Base-by-base conservation (phyloP, 2,888 invertebrate genomes). In the Nezara viridula region DNA sequence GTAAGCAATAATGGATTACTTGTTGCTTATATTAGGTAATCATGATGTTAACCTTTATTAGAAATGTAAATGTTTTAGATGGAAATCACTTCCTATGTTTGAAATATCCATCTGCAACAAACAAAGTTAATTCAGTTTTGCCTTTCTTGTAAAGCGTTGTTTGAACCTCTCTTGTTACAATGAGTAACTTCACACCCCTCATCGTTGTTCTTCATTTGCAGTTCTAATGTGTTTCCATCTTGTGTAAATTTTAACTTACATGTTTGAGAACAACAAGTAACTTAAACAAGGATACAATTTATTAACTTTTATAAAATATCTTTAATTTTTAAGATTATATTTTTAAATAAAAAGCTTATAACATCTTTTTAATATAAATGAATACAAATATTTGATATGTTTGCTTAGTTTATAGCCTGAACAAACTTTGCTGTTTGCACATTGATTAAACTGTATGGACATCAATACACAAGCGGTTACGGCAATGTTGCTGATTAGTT, bases 391-490 rank as follows among this genome's bases (percentile, higher is more conserved):
- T 60, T 1, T 32, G 4, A 19, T 66, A 19, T 6, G 1, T 7
- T 19, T 16, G 19, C 21, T 32, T 66, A 32, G 32, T 32, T n/a
- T n/a, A n/a, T n/a, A n/a, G n/a, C n/a, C n/a, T n/a, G n/a, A n/a
- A 66, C 12, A 16, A 32, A 32, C 66, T 32, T 32, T 32, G 37
- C 24, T 73, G 21, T 37, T 73, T 19, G 24, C 0, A 7, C 19
- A 73, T 73, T 73, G 66, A 73, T 73, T 37, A 21, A 73, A 73
- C 66, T 73, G 66, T 37, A 73, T 32, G 16, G 66, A 60, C 27
- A 60, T 37, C 32, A 73, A 73, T 37, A 37, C 37, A 37, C 66
- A 73, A 66, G 66, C 66, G 0, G 19, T 73, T 2, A 73, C 66
- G 21, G 32, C 66, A 73, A 37, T 73, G 32, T 37, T 73, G 37